phyloP scores from a whole-genome alignment of 2,797 vertebrate genomes.

The Dendrocincla fuliginosa region DNA sequence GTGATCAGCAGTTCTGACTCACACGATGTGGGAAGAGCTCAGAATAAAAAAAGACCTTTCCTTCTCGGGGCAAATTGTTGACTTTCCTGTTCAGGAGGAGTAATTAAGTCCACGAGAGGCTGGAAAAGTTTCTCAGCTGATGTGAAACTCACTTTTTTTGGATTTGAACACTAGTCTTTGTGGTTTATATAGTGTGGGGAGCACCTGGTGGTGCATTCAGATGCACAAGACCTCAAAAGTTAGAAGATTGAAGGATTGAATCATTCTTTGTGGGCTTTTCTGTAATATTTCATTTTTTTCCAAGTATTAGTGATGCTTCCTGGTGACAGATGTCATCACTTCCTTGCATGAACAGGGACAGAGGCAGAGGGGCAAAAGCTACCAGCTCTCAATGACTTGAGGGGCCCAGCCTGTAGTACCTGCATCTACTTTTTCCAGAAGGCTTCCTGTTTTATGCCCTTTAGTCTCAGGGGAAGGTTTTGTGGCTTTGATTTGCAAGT shows the following conservation, averaged over 20 bases:
- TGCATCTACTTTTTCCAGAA: background rate
- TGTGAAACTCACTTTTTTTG: background rate
- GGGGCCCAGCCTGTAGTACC: background rate
- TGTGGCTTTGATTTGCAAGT: background rate
- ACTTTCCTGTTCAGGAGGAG: background rate
- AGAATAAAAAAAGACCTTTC: background rate
- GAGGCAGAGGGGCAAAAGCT: background rate
- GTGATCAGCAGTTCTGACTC: background rate
- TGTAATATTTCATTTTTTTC: background rate
- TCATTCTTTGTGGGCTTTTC: background rate
- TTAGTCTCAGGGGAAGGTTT: background rate
- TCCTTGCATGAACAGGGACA: background rate
- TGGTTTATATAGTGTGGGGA: background rate
- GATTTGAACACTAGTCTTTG: accelerated
- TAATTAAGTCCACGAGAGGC: background rate
- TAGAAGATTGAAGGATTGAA: background rate
- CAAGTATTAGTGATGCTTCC: background rate
- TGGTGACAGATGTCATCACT: background rate
- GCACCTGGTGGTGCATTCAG: background rate
- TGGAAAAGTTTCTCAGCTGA: background rate
- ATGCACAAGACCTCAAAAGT: background rate
- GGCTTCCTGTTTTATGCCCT: background rate
- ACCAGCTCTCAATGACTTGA: background rate
- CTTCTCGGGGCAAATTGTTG: background rate
- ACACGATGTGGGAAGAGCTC: background rate